Base-by-base conservation (phyloP, 2,113 vertebrate genomes). In the Sterna hirundo region DNA sequence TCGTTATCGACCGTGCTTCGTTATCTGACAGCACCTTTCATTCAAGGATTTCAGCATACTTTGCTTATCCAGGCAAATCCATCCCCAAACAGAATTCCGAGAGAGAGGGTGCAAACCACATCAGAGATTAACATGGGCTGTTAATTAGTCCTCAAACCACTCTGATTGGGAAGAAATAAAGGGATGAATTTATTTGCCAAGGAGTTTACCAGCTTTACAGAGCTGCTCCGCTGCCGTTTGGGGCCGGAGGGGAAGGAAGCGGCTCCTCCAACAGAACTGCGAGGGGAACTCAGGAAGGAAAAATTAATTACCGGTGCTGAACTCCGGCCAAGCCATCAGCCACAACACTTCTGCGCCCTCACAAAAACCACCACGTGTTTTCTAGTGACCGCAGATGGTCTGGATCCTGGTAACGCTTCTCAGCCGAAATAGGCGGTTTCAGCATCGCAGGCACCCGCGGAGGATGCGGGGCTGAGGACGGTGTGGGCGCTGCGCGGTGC, bases 271-370 rank as follows among this genome's bases (percentile, higher is more conserved):
- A 40, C 34, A 80, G 54, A 83, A 69, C 94, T 46, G 14, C 0
- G 0, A 93, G 86, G 40, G 75, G 75, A 71, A 65, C 76, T 92
- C 93, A 78, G 83, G 88, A 95, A 96, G 90, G 80, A 70, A 93
- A 83, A 92, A 94, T 68, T 70, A 66, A 96, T 95, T 91, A 96
- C 88, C 61, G 46, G 91, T 57, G 90, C 72, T 94, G 95, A 94
- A 83, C 34, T 10, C 26, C 0, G 1, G 96, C 92, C 96, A 96
- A 94, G 80, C 64, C 88, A 77, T 86, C 86, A 93, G 88, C 57
- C 80, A 69, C 34, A 16, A 81, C 79, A 62, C 36, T 88, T 49
- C 90, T 83, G 88, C 55, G 62, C 25, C 88, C 80, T 71, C 25
- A 71, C 71, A 51, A n/a, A 38, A 68, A 32, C 38, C 9, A 21